phyloP scores from a whole-genome alignment of 2,888 invertebrate species.

The Sympetrum striolatum region DNA sequence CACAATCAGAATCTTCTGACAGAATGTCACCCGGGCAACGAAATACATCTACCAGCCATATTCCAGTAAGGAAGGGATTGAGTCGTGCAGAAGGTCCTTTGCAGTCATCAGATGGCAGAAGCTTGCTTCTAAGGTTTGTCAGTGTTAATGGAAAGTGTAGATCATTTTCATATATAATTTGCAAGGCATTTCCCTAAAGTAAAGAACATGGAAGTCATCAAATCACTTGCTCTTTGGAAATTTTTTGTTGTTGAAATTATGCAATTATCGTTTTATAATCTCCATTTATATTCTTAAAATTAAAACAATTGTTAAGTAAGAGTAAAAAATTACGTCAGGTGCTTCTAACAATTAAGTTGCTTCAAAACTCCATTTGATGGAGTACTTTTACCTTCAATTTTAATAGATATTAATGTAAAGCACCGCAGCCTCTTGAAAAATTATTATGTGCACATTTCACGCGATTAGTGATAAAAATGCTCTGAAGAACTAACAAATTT shows the following conservation, averaged over 20 bases:
- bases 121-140: conserved; percentile 10
- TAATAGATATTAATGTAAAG: background rate
- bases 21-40: conserved; percentile 4
- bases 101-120: conserved; percentile 53
- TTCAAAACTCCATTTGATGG: too few species aligned
- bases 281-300: too few species aligned
- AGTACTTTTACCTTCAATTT: background rate
- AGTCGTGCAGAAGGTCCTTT: conserved; percentile 63
- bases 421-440: background rate
- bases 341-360: too few species aligned
- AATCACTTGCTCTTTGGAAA: too few species aligned
- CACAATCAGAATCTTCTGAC: background rate
- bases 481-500: background rate
- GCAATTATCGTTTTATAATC: too few species aligned
- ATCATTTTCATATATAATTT: background rate
- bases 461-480: background rate
- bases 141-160: background rate
- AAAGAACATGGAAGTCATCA: too few species aligned
- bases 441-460: background rate
- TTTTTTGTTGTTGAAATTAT: too few species aligned
- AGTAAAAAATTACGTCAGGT: too few species aligned
- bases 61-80: conserved; percentile 57
- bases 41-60: background rate
- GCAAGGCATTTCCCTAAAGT: too few species aligned
- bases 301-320: too few species aligned